Base-by-base conservation (phyloP, 2,888 invertebrate species). In the Colostygia pectinataria region DNA sequence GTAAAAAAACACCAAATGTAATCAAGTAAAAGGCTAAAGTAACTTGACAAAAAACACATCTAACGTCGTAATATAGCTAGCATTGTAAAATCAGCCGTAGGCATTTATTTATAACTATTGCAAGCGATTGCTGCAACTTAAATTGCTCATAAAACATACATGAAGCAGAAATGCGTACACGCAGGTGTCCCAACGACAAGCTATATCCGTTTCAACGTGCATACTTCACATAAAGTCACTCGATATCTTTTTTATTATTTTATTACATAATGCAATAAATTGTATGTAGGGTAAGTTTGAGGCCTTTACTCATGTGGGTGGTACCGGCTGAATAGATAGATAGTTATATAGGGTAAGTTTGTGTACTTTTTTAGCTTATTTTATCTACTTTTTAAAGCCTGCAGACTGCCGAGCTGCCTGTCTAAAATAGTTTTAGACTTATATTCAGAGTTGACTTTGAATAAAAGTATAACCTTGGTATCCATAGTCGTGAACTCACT, bases 131-230 rank as follows among this genome's bases (percentile, higher is more conserved):
- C 66, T 65, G 64, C 66, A 61, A 70, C 57, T 56, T 67, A 75
- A 78, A 82, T 82, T 77, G 76, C 69, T 74, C 70, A 80, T 82
- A 71, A 77, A 78, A 77, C 59, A 78, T 72, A 64, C 69, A 78
- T 76, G 65, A 48, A 37, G 50, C 49, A 63, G 59, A 67, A 70
- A 68, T 68, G 67, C 68, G 62, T 44, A 50, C 58, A 55, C 63
- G 66, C 79, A 77, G 77, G 77, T 77, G 74, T 71, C 64, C 61
- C 44, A 43, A 51, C 57, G 36, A 63, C 55, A 46, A 55, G 52
- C 52, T 63, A 55, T 61, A 70, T 73, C 71, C 64, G 67, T 71
- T 77, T 71, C 42, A 50, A 60, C 59, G 56, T 25, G 31, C 33
- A 56, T 58, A 41, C 50, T 31, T 62, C 31, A 45, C 20, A 45